Percentiles rank a stretch among this genome's conserved stretches.
These are phyloP conservation scores for Rhopilema esculentum DNA, from an alignment of 30 jellyfish, hydroid and myxozoan species.

Conservation along the genomic window DNA sequence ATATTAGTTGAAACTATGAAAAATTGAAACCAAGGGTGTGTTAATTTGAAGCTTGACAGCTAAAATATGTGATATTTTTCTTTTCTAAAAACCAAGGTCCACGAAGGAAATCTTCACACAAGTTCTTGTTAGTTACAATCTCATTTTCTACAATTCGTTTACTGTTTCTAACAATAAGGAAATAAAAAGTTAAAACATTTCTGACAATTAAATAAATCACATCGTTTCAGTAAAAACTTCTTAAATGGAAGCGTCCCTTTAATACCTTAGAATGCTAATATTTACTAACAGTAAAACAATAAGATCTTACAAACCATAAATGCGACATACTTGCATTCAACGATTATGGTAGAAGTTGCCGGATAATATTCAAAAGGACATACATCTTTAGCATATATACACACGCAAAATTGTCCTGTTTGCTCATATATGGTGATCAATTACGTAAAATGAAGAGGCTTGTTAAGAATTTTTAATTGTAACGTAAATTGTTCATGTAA, in stretches of 20 bases:
- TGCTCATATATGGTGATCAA: too few species aligned
- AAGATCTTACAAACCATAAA: neutral
- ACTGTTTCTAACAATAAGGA: constrained; percentile 2
- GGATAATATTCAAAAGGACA: too few species aligned
- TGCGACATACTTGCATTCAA: too few species aligned
- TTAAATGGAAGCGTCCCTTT: neutral
- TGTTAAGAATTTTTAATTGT: too few species aligned
- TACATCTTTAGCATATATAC: neutral
- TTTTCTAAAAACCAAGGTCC: neutral
- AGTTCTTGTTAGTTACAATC: neutral
- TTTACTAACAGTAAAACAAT: neutral
- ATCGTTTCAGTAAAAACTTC: neutral
- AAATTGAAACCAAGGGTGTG: too few species aligned
- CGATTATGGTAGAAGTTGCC: too few species aligned
- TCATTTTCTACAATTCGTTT: constrained; percentile 41
- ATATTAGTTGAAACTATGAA: too few species aligned
- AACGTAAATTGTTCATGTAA: too few species aligned
- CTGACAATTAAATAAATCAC: constrained; percentile 39
- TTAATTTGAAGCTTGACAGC: too few species aligned
- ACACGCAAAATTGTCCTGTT: too few species aligned
- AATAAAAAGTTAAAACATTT: neutral
- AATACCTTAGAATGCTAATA: neutral
- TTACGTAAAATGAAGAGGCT: too few species aligned
- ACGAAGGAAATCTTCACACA: neutral
- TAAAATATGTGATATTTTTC: neutral